Evolutionary conservation across 2,888 invertebrate species (phyloP), one percentile per base, ranked within the genome.

Genomic region (Caenorhabditis japonica): DNA sequence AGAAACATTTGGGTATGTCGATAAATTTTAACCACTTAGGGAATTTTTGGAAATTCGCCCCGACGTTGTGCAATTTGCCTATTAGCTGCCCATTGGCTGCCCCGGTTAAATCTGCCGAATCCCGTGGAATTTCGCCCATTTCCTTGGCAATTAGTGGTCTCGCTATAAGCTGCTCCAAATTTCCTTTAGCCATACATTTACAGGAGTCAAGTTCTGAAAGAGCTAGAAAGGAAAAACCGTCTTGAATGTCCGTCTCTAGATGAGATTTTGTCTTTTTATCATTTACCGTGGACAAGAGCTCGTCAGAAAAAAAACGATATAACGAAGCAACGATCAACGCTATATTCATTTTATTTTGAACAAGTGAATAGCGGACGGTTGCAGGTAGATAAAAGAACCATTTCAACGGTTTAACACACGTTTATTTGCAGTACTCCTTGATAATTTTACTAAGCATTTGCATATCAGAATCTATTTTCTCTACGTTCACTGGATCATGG

Each of bases 281-380:
- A 66, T n/a, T 73, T 73, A 33, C 73, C 73, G 3, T 73, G 73
- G 66, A 25, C 47, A n/a, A 53, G 51, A 12, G 19, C 55, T 23
- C 47, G 66, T 19, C 60, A 64, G n/a, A 47, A 60, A 25, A 66
- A 66, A 30, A 56, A 66, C 25, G 27, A 41, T 4, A 46, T 43
- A 12, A 73, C 53, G 27, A 47, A 66, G 43, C 44, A 56, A 38
- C 12, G 73, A 38, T 73, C 73, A n/a, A 77, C 59, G n/a, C 56
- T 82, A 3, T 82, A 82, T 56, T 78, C 79, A 10, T 49, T 74
- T 13, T 82, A 82, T 47, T 82, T 82, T 38, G 77, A 79, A 64
- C 82, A 80, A 53, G 73, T 82, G 12, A 82, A 82, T 47, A 73
- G 77, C 33, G 82, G 80, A 1, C 41, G 82, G 56, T 74, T 79